These are phyloP conservation scores for Pristionchus fissidentatus DNA, from an alignment of 2,888 invertebrate genomes.

Conservation along the genomic window DNA sequence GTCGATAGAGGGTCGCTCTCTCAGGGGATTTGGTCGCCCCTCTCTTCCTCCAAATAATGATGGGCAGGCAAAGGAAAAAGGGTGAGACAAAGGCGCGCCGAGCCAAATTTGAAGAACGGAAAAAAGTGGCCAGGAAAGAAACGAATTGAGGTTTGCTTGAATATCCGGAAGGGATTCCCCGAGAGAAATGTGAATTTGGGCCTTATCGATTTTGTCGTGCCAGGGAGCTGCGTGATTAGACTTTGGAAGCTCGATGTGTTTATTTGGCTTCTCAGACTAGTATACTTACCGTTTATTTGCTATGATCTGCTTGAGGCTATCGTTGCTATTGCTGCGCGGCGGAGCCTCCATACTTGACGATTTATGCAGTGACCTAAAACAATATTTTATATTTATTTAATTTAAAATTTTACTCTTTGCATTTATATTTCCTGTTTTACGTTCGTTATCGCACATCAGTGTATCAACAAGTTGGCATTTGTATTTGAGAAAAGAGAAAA, in stretches of 20 bases:
- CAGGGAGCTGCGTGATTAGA: too few relatives aligned
- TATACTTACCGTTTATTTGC: constrained; percentile 34
- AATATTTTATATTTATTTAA: neutral
- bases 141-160: too few relatives aligned
- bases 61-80: neutral
- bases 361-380: constrained; percentile 30
- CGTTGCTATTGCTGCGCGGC: neutral
- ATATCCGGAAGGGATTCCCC: too few relatives aligned
- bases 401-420: neutral
- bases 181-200: too few relatives aligned
- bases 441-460: neutral
- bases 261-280: too few relatives aligned
- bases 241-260: too few relatives aligned
- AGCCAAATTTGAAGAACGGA: neutral
- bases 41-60: constrained; percentile 22
- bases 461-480: too few relatives aligned
- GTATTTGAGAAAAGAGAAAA: too few relatives aligned
- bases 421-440: neutral
- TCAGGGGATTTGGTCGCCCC: neutral
- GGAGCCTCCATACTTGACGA: constrained; percentile 47
- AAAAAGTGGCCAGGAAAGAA: neutral
- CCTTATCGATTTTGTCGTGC: too few relatives aligned
- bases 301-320: constrained; percentile 46
- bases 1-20: neutral
- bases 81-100: neutral